Base-by-base conservation (phyloP, 2,888 invertebrate species). In the Leptopilina myrica region DNA sequence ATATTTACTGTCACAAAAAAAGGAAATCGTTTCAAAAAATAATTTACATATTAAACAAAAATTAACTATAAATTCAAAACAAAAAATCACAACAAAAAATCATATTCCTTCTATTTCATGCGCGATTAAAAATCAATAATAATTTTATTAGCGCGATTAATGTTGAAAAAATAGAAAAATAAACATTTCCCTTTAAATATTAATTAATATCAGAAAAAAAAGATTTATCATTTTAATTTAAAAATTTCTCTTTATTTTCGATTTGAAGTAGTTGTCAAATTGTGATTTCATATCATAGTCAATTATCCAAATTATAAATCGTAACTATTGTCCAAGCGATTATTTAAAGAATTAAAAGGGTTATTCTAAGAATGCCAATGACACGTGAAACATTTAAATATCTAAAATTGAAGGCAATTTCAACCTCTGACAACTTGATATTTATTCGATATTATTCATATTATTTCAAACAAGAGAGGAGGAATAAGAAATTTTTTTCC, bases 291-390 rank as follows among this genome's bases (percentile, higher is more conserved):
- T 4, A 33, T 33, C 5, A 33, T 6, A n/a, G 15, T 20, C 20
- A 62, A 62, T 20, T 20, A 15, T 20, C 9, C 62, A 62, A 20
- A 15, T 62, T 62, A 62, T 15, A 59, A 6, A 62, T 9, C 5
- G 15, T 20, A 62, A 20, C 59, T 59, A 59, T 59, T 59, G n/a
- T 15, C 20, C 1, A 8, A 20, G 20, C n/a, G 15, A 62, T 62
- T 62, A 20, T 62, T 9, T 62, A 20, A 59, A 14, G 15, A 59
- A 59, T n/a, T 12, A 56, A n/a, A 59, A 59, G 15, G 15, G 59
- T 15, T 59, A 59, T 59, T 59, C 59, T 59, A 59, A n/a, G 59
- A 59, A 59, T 59, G 59, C n/a, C 59, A 14, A 59, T 59, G 15
- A 59, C 59, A n/a, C 4, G n/a, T 14, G 59, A n/a, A 59, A n/a